These are phyloP conservation scores for Thinocorus orbignyianus DNA, from an alignment of 2,113 vertebrate genomes.

Conservation along the genomic window DNA sequence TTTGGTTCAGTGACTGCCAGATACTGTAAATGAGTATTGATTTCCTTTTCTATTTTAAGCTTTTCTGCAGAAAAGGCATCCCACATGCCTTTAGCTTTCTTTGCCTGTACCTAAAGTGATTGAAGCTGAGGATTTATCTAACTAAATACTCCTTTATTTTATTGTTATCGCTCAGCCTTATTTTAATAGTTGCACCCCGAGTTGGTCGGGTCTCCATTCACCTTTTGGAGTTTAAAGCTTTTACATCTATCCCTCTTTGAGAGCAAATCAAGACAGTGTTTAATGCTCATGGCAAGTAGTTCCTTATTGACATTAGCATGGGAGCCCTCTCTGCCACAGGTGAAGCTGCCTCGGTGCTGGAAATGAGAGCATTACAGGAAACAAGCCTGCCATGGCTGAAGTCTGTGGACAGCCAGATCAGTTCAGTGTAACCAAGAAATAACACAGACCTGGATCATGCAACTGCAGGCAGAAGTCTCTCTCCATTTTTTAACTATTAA, in stretches of 20 bases:
- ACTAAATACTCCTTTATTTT: not conserved
- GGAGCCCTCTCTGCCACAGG: not conserved
- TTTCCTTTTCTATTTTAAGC: slow-evolving; percentile 54
- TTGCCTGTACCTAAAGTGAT: not conserved
- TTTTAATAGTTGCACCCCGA: not conserved
- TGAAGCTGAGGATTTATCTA: not conserved
- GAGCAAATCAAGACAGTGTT: not conserved
- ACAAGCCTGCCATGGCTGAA: not conserved
- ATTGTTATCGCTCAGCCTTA: not conserved
- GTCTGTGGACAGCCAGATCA: not conserved
- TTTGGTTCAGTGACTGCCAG: slow-evolving; percentile 50
- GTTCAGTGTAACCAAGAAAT: not conserved
- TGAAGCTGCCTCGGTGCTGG: not conserved
- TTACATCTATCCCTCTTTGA: not conserved
- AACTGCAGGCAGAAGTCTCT: not conserved
- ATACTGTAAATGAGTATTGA: slow-evolving; percentile 50
- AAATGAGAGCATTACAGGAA: not conserved
- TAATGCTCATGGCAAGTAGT: not conserved
- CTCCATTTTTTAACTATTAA: not conserved
- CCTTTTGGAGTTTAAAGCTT: not conserved
- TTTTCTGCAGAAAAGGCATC: slow-evolving; percentile 22
- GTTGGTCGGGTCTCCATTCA: not conserved
- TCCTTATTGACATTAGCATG: not conserved
- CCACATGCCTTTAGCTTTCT: not conserved
- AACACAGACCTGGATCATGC: not conserved